Evolutionary conservation across 2,888 invertebrate species (phyloP), one percentile per base, ranked within the genome.

Genomic region (Malacosoma neustria): DNA sequence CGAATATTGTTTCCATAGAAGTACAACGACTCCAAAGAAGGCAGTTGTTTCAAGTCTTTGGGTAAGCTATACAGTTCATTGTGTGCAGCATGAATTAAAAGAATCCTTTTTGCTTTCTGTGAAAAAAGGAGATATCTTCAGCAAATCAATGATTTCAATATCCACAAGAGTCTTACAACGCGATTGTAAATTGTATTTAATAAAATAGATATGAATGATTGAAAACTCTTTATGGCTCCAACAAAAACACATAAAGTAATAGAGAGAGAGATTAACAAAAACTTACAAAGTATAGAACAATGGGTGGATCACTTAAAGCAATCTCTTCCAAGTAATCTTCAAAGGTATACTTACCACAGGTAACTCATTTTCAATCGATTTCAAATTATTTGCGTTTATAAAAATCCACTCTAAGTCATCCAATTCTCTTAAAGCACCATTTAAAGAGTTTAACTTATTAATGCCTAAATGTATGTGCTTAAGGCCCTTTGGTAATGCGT

Each of bases 361-460:
- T 43, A 95, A 68, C 71, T 95, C 92, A 33, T 90, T 90, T 34
- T 95, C 94, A 51, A 95, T 81, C 14, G 90, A 87, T 41, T 89
- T 89, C 39, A 95, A 80, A 50, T 91, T 88, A 69, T 95, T 95
- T 38, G 90, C 87, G 61, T 94, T 94, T 35, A 95, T 89, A 51
- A 94, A 91, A 34, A 95, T 86, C 89, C 94, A 93, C 57, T 92
- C 91, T 42, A 95, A 74, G 42, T 91, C 88, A 42, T 90, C 89
- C 34, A 95, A 74, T 39, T 92, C 90, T 43, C 90, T 87, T n/a
- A 95, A 69, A 1, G 93, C 93, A n/a, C 92, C 91, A 61, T 95
- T 95, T 37, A 95, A 71, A 35, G 88, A 87, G 40, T 82, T 89
- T 32, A 95, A 81, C 54, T 90, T 89, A 72, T 95, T 95, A 7